Evolutionary conservation across 2,888 invertebrate genomes (phyloP).

Genomic region (Archips crataeganus): DNA sequence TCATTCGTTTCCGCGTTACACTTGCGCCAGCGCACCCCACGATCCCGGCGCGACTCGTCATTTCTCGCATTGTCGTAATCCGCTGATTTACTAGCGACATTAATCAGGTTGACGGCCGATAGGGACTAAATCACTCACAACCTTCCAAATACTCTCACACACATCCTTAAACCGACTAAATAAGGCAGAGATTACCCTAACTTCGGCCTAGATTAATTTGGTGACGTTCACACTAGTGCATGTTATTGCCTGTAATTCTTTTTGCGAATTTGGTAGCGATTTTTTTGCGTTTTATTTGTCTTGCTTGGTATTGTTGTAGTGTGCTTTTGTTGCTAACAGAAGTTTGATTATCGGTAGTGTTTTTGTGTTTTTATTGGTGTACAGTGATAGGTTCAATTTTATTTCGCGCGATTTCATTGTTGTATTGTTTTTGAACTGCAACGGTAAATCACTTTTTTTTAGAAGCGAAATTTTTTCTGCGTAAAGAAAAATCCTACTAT

Average conservation of each 20-base stretch:
- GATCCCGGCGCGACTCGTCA: conserved; percentile 84
- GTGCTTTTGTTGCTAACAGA: conserved; percentile 4
- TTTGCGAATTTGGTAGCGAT: conserved; percentile 78
- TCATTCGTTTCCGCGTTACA: conserved; percentile 55
- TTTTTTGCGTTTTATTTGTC: conserved; percentile 78
- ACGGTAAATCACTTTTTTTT: too few species aligned
- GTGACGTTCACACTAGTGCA: conserved; percentile 77
- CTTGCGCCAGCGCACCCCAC: conserved; percentile 54
- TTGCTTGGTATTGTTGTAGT: conserved; percentile 65
- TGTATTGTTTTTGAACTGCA: not conserved
- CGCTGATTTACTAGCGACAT: conserved; percentile 85
- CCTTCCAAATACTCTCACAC: conserved; percentile 60
- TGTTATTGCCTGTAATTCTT: conserved; percentile 84
- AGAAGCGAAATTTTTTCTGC: too few species aligned
- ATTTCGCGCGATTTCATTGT: not conserved
- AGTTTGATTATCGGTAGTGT: conserved; percentile 6
- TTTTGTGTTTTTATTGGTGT: conserved; percentile 3
- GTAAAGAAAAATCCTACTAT: too few species aligned
- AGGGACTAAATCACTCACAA: conserved; percentile 83
- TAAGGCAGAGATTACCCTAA: conserved; percentile 57
- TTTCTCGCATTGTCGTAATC: conserved; percentile 86
- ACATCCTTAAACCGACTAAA: conserved; percentile 55
- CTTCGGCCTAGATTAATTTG: conserved; percentile 48
- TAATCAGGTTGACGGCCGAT: conserved; percentile 86
- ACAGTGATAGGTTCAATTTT: not conserved